Percentiles rank a stretch among this genome's conserved stretches.
These are phyloP conservation scores for Salvelinus namaycush DNA, from an alignment of 2,113 vertebrate species.

Conservation along the genomic window DNA sequence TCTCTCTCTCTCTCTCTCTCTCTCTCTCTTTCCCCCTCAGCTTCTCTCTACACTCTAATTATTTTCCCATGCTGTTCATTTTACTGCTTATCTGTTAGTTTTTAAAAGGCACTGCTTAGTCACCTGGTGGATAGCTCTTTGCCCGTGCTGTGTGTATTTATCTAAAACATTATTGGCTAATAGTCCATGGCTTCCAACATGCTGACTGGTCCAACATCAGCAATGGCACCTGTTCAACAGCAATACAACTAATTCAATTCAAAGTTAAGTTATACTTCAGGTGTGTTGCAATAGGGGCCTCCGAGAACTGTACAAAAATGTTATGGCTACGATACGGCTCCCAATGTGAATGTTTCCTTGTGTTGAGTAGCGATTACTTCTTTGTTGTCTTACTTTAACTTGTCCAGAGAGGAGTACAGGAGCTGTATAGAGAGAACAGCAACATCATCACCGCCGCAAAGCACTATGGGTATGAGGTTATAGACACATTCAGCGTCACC, in stretches of 20 bases:
- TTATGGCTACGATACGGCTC: not conserved
- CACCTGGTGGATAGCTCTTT: too few species aligned
- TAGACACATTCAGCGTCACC: conserved; percentile 89
- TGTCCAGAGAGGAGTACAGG: conserved; percentile 81
- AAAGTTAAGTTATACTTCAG: not conserved
- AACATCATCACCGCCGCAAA: conserved; percentile 82
- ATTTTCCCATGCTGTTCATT: too few species aligned
- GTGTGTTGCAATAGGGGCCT: not conserved
- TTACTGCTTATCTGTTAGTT: too few species aligned
- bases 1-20: too few species aligned
- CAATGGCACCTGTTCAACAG: not conserved
- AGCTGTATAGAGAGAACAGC: conserved; percentile 81
- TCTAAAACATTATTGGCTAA: not conserved
- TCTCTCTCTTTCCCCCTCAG: too few species aligned
- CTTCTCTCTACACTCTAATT: too few species aligned
- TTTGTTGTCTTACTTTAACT: not conserved
- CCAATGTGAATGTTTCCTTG: too few species aligned
- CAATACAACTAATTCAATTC: not conserved
- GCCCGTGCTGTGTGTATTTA: not conserved
- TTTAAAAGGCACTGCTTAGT: too few species aligned
- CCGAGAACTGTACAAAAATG: not conserved
- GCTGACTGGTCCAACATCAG: not conserved
- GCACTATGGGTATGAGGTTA: conserved; percentile 83
- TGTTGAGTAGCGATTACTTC: not conserved
- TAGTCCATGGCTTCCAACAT: not conserved